Evolutionary conservation across 2,113 vertebrate genomes (phyloP).

Genomic region (Anthoscopus minutus): DNA sequence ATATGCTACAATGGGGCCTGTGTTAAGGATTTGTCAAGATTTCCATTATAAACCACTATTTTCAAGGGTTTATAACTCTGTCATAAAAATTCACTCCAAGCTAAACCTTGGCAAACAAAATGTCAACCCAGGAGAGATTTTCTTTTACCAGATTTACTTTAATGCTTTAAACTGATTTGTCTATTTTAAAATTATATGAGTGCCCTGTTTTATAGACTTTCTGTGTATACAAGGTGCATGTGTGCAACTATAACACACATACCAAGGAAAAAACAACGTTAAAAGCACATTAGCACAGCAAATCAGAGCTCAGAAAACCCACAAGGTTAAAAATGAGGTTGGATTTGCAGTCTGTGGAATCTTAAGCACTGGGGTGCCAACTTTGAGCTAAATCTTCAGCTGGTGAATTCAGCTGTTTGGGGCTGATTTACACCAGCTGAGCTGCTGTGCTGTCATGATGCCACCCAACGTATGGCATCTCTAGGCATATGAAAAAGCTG

Average conservation of each 20-base stretch:
- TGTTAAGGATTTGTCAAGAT: slow-evolving; percentile 67
- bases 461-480: background rate
- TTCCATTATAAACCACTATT: slow-evolving; percentile 66
- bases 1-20: slow-evolving; percentile 55
- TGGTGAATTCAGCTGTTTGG: background rate
- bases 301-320: background rate
- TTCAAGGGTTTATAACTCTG: slow-evolving; percentile 48
- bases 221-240: slow-evolving; percentile 9
- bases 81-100: slow-evolving; percentile 61
- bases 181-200: slow-evolving; percentile 59
- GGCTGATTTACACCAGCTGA: background rate
- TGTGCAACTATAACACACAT: background rate
- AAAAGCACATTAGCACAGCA: background rate
- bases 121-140: slow-evolving; percentile 56
- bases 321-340: background rate
- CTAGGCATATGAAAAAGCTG: background rate
- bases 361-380: background rate
- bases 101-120: slow-evolving; percentile 59
- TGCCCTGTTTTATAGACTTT: slow-evolving; percentile 58
- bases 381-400: background rate
- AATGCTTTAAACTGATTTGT: slow-evolving; percentile 64
- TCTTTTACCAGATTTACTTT: slow-evolving; percentile 60
- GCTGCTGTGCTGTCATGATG: background rate
- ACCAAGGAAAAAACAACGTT: background rate
- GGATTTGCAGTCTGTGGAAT: background rate